phyloP scores from a whole-genome alignment of 2,888 invertebrate species.

The Iphiclides podalirius region DNA sequence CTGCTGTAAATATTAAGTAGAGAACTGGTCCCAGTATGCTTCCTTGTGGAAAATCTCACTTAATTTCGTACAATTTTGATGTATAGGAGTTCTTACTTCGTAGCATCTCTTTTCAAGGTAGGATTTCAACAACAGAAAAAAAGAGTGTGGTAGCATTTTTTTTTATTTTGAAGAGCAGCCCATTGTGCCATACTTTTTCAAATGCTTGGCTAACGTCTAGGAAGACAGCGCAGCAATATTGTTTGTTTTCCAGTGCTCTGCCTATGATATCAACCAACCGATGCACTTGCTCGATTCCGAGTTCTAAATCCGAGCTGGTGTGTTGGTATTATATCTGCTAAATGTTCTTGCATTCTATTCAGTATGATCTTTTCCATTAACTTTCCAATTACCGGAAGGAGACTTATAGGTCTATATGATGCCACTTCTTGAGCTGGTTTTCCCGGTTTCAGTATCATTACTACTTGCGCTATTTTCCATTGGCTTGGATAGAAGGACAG shows the following conservation, averaged over 20 bases:
- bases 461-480: constrained; percentile 20
- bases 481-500: constrained; percentile 3
- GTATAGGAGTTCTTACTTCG: neutral
- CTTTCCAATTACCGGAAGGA: constrained; percentile 14
- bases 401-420: constrained; percentile 19
- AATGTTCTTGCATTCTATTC: neutral
- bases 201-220: constrained; percentile 16
- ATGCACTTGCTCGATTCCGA: constrained; percentile 24
- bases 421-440: constrained; percentile 10
- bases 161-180: constrained; percentile 12
- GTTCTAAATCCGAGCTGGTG: constrained; percentile 27
- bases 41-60: neutral
- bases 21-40: constrained; percentile 24
- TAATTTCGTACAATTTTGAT: neutral
- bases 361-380: constrained; percentile 2
- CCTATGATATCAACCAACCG: constrained; percentile 21
- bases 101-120: constrained; percentile 20
- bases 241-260: constrained; percentile 17
- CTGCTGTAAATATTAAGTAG: constrained; percentile 23
- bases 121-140: constrained; percentile 18
- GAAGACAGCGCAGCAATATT: constrained; percentile 23
- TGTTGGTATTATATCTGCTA: neutral
- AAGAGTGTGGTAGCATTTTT: constrained; percentile 2
- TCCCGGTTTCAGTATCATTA: constrained; percentile 19
- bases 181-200: neutral